Evolutionary conservation across 2,888 invertebrate species (phyloP), one percentile per base, ranked within the genome.

Genomic region (Polyommatus icarus): DNA sequence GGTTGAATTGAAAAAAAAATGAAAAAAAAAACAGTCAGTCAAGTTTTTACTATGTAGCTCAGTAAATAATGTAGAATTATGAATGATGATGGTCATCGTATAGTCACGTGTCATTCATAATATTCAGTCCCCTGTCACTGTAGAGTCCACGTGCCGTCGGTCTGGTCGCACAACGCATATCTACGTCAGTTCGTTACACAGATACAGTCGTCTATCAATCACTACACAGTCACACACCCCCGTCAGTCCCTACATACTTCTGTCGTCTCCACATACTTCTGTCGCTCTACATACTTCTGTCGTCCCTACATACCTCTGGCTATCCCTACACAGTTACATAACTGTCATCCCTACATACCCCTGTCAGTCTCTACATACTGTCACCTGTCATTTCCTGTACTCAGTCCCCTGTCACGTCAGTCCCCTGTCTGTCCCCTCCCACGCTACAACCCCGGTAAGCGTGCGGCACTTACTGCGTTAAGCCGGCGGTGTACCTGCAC

Each of bases 401-500:
- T 50, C 50, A 50, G 50, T 50, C 50, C 50, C 15, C 50, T 50
- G 50, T 0, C 50, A 12, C 10, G 50, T 50, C 50, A 50, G 50
- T 50, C 15, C 46, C 46, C 8, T 71, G n/a, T n/a, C n/a, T n/a
- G 32, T 32, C 36, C 40, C 40, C 8, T 8, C 46, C 46, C 72
- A 18, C 36, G 40, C 10, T 32, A 71, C 36, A 40, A 1, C 73
- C 50, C 54, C 46, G 50, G 73, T 50, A 20, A 57, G 77, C 57
- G 36, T 36, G 73, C 71, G 79, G 75, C 75, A 75, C 75, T 75
- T 75, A 75, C 75, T 50, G 75, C 24, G 75, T 50, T 50, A 50
- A 50, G 75, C 88, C 88, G 79, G 72, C 78, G 77, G 71, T 73
- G 78, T 84, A 84, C 98, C 97, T 98, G 98, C 94, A 98, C 97